phyloP scores from a whole-genome alignment of 2,113 vertebrate species.

The Otolemur garnettii region DNA sequence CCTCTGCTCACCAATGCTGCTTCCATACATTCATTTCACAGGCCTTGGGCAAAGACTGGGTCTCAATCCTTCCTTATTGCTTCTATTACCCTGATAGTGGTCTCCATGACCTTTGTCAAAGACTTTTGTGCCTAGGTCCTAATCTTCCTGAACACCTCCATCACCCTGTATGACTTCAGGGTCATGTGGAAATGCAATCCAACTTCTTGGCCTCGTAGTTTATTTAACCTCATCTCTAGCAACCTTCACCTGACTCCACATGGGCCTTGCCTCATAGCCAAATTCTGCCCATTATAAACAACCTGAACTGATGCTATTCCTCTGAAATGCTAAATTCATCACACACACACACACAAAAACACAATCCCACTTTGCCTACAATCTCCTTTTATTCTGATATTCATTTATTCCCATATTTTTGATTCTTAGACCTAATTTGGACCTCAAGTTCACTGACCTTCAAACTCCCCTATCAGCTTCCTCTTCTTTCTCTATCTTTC shows the following conservation, averaged over 20 bases:
- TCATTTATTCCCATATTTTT: constrained; percentile 18
- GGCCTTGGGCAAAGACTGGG: background rate
- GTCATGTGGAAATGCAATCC: background rate
- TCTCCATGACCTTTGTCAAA: background rate
- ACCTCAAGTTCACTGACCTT: background rate
- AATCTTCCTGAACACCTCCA: background rate
- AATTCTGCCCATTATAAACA: background rate
- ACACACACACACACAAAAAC: background rate
- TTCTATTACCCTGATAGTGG: background rate
- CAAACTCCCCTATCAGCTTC: background rate
- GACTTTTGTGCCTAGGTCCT: background rate
- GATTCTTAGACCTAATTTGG: background rate
- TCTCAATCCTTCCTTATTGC: background rate
- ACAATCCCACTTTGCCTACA: background rate
- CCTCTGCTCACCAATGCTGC: background rate
- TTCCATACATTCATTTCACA: background rate
- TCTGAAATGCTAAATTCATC: constrained; percentile 42
- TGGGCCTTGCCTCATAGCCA: background rate
- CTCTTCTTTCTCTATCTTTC: constrained; percentile 23
- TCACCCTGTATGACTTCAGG: background rate
- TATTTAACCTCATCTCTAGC: background rate
- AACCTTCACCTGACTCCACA: background rate
- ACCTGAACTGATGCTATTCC: background rate
- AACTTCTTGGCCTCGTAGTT: background rate
- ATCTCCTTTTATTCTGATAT: background rate